Percentiles rank a stretch among this genome's conserved stretches.
Conservation (phyloP, 2,113 vertebrate species). For the Pelmatolapia mariae region DNA sequence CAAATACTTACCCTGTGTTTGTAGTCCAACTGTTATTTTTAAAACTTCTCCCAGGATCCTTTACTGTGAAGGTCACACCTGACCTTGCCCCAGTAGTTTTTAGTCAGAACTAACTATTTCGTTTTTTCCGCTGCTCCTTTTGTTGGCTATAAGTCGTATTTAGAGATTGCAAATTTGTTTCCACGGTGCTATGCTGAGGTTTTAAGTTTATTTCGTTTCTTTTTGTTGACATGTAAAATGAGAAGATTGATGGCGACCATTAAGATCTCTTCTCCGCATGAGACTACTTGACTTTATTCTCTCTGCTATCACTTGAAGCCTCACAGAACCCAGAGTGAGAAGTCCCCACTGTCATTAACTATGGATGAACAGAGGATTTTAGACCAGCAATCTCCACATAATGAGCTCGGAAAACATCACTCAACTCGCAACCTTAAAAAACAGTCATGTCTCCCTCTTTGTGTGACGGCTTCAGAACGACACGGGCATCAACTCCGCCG, state of each 20-base stretch:
- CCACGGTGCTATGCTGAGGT: not conserved
- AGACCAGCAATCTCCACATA: slow-evolving; percentile 25
- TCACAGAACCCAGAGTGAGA: not conserved
- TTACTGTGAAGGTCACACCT: not conserved
- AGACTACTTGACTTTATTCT: not conserved
- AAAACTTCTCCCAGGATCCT: not conserved
- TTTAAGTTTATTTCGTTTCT: fast-evolving
- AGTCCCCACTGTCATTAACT: not conserved
- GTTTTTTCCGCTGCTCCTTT: not conserved
- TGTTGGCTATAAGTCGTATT: fast-evolving
- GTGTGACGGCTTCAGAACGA: slow-evolving; percentile 8
- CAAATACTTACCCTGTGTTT: not conserved
- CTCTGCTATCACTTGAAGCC: not conserved
- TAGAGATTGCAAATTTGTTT: not conserved
- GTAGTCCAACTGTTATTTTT: not conserved
- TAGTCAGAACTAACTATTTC: not conserved
- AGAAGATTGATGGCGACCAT: not conserved
- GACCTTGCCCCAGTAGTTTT: not conserved
- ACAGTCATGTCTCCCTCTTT: slow-evolving; percentile 5
- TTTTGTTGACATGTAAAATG: not conserved
- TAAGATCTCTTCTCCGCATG: not conserved
- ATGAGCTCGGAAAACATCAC: slow-evolving; percentile 32
- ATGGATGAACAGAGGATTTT: not conserved
- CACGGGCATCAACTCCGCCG: not conserved
- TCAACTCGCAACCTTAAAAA: slow-evolving; percentile 19